Conservation (phyloP, 2,113 vertebrate genomes). For the Proterorhinus semilunaris region DNA sequence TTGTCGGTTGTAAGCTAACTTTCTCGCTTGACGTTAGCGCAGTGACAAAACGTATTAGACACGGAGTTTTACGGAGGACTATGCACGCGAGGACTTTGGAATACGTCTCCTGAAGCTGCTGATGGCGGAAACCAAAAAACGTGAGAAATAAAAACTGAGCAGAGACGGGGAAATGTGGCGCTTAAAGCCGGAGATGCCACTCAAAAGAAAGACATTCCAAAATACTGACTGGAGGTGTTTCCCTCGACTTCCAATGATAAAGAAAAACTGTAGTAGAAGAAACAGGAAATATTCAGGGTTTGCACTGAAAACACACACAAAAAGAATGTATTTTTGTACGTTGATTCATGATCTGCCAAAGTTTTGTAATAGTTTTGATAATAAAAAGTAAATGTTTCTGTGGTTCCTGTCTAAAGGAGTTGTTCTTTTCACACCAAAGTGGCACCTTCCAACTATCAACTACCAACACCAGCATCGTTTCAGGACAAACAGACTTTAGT, state of each 20-base stretch:
- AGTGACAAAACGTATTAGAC: conserved; percentile 21
- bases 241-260: conserved; percentile 65
- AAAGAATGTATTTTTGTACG: conserved; percentile 73
- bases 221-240: conserved; percentile 41
- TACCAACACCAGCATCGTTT: no score
- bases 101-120: conserved; percentile 41
- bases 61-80: conserved; percentile 7
- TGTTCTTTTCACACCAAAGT: no score
- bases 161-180: conserved; percentile 43
- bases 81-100: conserved; percentile 26
- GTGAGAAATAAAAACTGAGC: conserved; percentile 37
- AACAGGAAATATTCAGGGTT: conserved; percentile 63
- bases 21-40: conserved; percentile 14
- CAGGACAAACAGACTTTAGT: no score
- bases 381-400: conserved; percentile 49
- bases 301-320: conserved; percentile 42
- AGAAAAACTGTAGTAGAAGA: conserved; percentile 17
- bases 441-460: no score
- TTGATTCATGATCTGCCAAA: conserved; percentile 61
- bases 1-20: conserved; percentile 10
- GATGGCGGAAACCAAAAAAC: conserved; percentile 4
- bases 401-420: conserved; percentile 20
- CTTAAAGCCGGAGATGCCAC: conserved; percentile 60
- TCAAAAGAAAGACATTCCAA: conserved; percentile 75
- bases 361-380: conserved; percentile 66